phyloP scores from a whole-genome alignment of 2,113 vertebrate genomes.

The Uria lomvia region DNA sequence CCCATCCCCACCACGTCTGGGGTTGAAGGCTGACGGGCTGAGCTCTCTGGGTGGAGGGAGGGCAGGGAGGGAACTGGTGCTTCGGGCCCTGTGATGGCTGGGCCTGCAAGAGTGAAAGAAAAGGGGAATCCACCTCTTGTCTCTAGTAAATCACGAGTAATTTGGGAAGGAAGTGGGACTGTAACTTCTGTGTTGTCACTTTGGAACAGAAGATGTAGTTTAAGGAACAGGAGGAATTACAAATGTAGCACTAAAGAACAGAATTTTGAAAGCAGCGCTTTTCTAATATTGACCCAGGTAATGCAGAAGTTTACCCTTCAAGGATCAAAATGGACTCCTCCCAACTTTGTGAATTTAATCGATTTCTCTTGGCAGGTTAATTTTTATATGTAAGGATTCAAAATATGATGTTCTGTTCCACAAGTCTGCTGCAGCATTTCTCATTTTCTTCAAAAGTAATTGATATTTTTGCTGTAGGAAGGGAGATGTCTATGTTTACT shows the following conservation, averaged over 20 bases:
- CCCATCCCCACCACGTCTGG: accelerated
- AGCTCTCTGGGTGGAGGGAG: background rate
- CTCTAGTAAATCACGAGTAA: background rate
- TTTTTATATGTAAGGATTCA: background rate
- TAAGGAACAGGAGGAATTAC: background rate
- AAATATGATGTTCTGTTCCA: background rate
- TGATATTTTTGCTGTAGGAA: background rate
- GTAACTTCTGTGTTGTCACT: background rate
- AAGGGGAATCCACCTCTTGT: background rate
- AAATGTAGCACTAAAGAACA: background rate
- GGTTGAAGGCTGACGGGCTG: background rate
- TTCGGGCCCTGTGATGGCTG: background rate
- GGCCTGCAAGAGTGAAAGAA: background rate
- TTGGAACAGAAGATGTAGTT: background rate
- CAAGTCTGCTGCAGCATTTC: background rate
- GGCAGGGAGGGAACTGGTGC: background rate
- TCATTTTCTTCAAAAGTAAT: background rate
- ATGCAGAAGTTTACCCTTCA: background rate
- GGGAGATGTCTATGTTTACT: background rate
- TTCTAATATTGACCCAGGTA: background rate
- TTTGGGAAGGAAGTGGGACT: background rate
- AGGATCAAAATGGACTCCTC: background rate
- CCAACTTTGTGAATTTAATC: background rate
- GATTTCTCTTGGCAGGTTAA: background rate
- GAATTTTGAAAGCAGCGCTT: background rate